phyloP scores from a whole-genome alignment of 2,797 vertebrate genomes.

The Enteromius fasciolatus region DNA sequence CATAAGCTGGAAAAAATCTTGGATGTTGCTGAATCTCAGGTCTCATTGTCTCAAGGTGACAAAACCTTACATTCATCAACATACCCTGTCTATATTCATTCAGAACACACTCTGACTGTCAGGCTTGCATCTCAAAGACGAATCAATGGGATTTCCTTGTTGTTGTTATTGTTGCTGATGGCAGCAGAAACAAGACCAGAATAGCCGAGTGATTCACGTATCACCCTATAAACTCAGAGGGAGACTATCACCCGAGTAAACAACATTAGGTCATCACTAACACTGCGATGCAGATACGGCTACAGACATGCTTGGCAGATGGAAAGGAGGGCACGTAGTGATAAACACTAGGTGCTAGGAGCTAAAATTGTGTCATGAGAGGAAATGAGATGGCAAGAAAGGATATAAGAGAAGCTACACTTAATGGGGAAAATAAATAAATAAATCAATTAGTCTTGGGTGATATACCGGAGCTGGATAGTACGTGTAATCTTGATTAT shows the following conservation, averaged over 20 bases:
- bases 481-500: not conserved
- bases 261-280: slow-evolving; percentile 19
- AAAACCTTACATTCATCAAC: not conserved
- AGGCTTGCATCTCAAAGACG: not conserved
- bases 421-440: not conserved
- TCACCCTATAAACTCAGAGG: not conserved
- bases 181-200: not conserved
- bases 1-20: not conserved
- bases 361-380: not conserved
- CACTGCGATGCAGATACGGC: not conserved
- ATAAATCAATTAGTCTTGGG: not conserved
- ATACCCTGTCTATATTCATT: slow-evolving; percentile 1
- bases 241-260: not conserved
- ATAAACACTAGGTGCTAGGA: slow-evolving; percentile 14
- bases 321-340: slow-evolving; percentile 3
- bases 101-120: not conserved
- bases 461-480: not conserved
- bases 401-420: not conserved
- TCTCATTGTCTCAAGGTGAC: slow-evolving; percentile 3
- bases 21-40: not conserved
- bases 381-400: slow-evolving; percentile 10
- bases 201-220: slow-evolving; percentile 13
- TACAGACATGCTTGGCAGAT: slow-evolving; percentile 20
- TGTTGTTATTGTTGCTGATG: slow-evolving; percentile 11
- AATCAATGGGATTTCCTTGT: slow-evolving; percentile 22